phyloP scores from a whole-genome alignment of 2,113 vertebrate species.

The Serinus canaria region DNA sequence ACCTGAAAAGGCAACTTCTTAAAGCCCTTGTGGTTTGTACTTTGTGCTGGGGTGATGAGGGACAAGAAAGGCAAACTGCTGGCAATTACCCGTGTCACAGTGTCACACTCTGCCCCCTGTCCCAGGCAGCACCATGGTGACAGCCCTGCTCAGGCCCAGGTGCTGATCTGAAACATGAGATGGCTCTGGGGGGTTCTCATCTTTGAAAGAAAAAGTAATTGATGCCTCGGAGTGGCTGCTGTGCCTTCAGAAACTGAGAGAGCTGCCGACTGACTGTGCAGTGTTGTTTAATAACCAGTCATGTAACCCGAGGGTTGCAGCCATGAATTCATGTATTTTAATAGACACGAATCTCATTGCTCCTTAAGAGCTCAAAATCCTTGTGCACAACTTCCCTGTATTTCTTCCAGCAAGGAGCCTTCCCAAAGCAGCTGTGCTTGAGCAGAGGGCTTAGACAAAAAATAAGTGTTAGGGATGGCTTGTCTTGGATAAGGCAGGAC shows the following conservation, averaged over 20 bases:
- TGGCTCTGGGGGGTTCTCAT: neutral
- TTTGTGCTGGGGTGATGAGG: neutral
- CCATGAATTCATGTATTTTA: neutral
- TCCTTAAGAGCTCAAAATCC: neutral
- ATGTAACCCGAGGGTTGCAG: neutral
- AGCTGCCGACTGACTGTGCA: neutral
- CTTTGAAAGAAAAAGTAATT: neutral
- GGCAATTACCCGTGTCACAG: neutral
- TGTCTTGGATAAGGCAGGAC: neutral
- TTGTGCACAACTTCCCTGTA: neutral
- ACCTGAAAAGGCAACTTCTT: neutral
- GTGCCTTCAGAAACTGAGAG: neutral
- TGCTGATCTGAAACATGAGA: neutral
- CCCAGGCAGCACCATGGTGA: slow-evolving; percentile 3
- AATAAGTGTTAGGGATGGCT: neutral
- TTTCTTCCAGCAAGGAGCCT: neutral
- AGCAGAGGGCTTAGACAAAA: neutral
- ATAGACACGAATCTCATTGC: neutral
- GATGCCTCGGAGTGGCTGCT: neutral
- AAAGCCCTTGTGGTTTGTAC: neutral
- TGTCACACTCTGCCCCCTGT: neutral
- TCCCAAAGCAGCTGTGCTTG: neutral
- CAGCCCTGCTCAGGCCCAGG: neutral
- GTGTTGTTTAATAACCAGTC: neutral
- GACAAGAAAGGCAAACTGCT: neutral